Evolutionary conservation across 2,888 invertebrate genomes (phyloP).

Genomic region (Hypsopygia costalis): DNA sequence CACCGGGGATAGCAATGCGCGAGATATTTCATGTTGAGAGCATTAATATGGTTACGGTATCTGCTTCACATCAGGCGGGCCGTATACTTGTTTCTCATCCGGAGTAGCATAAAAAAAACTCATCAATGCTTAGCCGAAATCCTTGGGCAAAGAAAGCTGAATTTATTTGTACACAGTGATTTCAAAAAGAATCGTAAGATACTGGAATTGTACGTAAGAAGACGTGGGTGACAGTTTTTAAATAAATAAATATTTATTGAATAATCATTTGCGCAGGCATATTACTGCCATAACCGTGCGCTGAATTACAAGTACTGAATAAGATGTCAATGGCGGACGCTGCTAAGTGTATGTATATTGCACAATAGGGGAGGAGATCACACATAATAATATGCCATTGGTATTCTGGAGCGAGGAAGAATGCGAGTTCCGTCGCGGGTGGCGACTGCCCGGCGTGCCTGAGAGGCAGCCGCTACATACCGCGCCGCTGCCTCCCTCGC

Average conservation of each 20-base stretch:
- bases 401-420: slow-evolving; percentile 69
- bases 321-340: slow-evolving; percentile 53
- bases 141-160: no score
- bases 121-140: no score
- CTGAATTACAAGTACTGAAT: slow-evolving; percentile 46
- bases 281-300: slow-evolving; percentile 35
- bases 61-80: no score
- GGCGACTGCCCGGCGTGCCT: slow-evolving; percentile 57
- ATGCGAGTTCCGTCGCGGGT: slow-evolving; percentile 63
- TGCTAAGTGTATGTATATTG: slow-evolving; percentile 44
- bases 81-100: no score
- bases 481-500: background rate
- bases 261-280: slow-evolving; percentile 35
- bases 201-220: no score
- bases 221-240: no score
- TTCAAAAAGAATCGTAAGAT: no score
- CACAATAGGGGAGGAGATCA: slow-evolving; percentile 64
- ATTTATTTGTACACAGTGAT: no score
- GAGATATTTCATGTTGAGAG: no score
- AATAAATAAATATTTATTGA: slow-evolving; percentile 18
- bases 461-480: slow-evolving; percentile 10
- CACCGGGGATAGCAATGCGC: no score
- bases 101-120: no score
- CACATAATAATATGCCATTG: slow-evolving; percentile 76
- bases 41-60: no score